phyloP scores from a whole-genome alignment of 2,797 vertebrate species.

The Chelon auratus region DNA sequence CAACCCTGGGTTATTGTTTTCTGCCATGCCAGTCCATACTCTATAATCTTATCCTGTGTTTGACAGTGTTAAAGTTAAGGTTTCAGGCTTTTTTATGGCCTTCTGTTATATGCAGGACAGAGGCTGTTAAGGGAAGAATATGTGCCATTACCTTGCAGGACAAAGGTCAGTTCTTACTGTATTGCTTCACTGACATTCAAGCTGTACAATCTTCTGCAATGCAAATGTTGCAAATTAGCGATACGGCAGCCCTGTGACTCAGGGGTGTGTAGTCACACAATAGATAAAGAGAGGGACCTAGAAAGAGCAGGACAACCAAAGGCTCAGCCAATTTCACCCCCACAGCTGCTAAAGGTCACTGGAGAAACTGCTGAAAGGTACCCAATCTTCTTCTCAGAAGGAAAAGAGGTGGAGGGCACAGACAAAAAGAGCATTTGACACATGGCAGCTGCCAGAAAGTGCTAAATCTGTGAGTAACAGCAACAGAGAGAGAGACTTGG shows the following conservation, averaged over 20 bases:
- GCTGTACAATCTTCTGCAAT: conserved; percentile 1
- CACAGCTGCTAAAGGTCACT: conserved; percentile 80
- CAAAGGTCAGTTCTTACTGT: conserved; percentile 11
- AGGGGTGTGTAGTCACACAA: neutral
- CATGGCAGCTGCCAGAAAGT: conserved; percentile 56
- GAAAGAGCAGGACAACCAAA: conserved; percentile 30
- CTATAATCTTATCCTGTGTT: conserved; percentile 13
- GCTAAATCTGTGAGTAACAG: conserved; percentile 41
- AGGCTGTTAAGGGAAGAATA: conserved; percentile 15
- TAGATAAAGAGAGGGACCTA: conserved; percentile 17
- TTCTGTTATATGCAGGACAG: conserved; percentile 14
- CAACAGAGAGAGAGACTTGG: neutral
- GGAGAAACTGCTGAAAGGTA: conserved; percentile 69
- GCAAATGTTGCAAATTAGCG: conserved; percentile 14
- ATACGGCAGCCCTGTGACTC: conserved; percentile 27
- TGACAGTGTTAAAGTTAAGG: conserved; percentile 10
- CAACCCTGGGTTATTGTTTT: conserved; percentile 20
- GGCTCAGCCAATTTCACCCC: conserved; percentile 63
- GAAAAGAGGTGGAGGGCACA: conserved; percentile 49
- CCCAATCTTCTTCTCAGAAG: conserved; percentile 65
- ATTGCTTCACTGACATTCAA: neutral
- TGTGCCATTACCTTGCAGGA: neutral
- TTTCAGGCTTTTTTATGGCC: conserved; percentile 17
- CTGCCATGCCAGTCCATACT: conserved; percentile 7
- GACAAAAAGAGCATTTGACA: conserved; percentile 64